These are phyloP conservation scores for Syrphus vitripennis DNA, from an alignment of 2,888 invertebrate species.

Conservation along the genomic window DNA sequence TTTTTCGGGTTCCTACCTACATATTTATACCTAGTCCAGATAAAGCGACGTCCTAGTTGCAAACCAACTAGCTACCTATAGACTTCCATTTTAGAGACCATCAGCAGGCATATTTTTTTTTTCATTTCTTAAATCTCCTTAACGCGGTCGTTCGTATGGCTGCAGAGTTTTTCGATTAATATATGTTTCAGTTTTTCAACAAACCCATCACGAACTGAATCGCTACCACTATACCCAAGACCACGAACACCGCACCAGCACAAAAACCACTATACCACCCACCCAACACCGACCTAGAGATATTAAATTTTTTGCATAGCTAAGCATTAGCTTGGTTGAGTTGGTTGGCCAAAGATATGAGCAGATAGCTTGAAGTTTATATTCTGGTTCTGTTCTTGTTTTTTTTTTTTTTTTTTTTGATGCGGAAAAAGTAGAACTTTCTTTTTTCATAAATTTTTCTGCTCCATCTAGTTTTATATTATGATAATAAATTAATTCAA, in stretches of 20 bases:
- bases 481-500: background rate
- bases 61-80: background rate
- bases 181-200: background rate
- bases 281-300: slow-evolving; percentile 12
- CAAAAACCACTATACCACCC: background rate
- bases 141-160: slow-evolving; percentile 42
- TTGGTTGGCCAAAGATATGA: slow-evolving; percentile 37
- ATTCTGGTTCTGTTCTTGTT: slow-evolving; percentile 1
- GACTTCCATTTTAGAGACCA: background rate
- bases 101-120: slow-evolving; percentile 28
- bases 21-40: background rate
- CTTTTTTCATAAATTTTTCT: background rate
- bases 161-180: slow-evolving; percentile 57
- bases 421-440: background rate
- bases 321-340: slow-evolving; percentile 50
- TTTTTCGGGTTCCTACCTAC: slow-evolving; percentile 25
- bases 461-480: too few species aligned
- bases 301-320: slow-evolving; percentile 67
- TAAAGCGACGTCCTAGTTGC: background rate
- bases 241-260: background rate
- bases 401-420: background rate
- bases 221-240: background rate
- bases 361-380: slow-evolving; percentile 38
- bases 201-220: slow-evolving; percentile 6
- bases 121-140: slow-evolving; percentile 24